Evolutionary conservation across 1,140 invertebrate species (phyloP).

Genomic region (Orchesella cincta): DNA sequence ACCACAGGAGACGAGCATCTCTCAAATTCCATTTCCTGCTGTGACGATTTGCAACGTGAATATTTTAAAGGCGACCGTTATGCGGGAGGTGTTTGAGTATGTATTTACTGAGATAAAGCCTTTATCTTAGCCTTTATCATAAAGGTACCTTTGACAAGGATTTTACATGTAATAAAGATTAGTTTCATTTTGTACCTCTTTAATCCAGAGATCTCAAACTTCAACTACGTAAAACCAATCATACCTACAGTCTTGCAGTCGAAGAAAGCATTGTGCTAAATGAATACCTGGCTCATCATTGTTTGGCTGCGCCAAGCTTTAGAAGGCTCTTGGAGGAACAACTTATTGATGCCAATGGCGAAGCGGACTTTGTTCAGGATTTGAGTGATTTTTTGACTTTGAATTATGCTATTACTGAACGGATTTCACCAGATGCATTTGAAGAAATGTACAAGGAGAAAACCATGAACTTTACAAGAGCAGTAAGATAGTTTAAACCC

Average conservation of each 20-base stretch:
- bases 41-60: constrained; percentile 49
- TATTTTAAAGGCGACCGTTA: constrained; percentile 2
- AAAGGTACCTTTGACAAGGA: no score
- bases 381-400: neutral
- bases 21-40: constrained; percentile 47
- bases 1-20: constrained; percentile 41
- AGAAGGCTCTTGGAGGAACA: neutral
- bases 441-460: no score
- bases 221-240: neutral
- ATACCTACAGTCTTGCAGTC: neutral
- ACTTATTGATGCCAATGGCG: neutral
- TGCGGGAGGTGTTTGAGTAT: neutral
- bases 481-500: neutral
- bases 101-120: neutral
- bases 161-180: neutral
- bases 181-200: neutral
- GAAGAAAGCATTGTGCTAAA: neutral
- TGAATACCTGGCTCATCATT: neutral
- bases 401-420: no score
- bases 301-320: neutral
- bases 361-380: neutral
- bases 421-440: no score
- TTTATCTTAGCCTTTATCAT: no score
- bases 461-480: neutral
- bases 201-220: neutral